These are phyloP conservation scores for Hydroisotoma schaefferi DNA, from an alignment of 2,888 invertebrate genomes.

Conservation along the genomic window DNA sequence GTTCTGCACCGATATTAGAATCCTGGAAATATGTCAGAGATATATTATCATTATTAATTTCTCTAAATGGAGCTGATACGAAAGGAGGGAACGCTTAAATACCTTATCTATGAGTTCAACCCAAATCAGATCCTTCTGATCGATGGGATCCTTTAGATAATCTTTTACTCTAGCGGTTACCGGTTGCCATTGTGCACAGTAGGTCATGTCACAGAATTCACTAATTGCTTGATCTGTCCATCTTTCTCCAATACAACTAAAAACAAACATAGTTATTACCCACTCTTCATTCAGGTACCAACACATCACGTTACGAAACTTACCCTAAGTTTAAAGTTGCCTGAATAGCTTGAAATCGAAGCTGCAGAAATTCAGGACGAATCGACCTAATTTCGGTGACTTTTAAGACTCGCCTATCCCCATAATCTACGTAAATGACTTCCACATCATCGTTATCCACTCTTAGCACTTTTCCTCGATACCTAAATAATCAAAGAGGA, in stretches of 20 bases:
- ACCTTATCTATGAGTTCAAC: conserved; percentile 68
- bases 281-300: background rate
- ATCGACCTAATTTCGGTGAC: conserved; percentile 67
- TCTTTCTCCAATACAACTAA: conserved; percentile 41
- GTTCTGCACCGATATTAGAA: conserved; percentile 61
- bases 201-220: conserved; percentile 53
- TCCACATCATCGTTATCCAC: conserved; percentile 60
- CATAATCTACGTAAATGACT: conserved; percentile 83
- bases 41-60: background rate
- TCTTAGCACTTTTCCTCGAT: conserved; percentile 67
- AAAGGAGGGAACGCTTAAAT: no score
- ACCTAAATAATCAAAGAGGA: conserved; percentile 60
- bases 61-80: no score
- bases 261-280: no score
- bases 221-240: conserved; percentile 52
- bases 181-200: conserved; percentile 68
- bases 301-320: conserved; percentile 7
- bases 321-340: conserved; percentile 45
- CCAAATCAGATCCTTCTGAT: conserved; percentile 62
- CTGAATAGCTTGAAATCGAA: conserved; percentile 80
- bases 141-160: conserved; percentile 58
- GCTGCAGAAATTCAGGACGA: conserved; percentile 68
- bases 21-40: conserved; percentile 52
- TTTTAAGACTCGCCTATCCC: conserved; percentile 70
- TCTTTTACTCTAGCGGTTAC: conserved; percentile 71